phyloP scores from a whole-genome alignment of 2,888 invertebrate genomes.

The Drosophila cracens region DNA sequence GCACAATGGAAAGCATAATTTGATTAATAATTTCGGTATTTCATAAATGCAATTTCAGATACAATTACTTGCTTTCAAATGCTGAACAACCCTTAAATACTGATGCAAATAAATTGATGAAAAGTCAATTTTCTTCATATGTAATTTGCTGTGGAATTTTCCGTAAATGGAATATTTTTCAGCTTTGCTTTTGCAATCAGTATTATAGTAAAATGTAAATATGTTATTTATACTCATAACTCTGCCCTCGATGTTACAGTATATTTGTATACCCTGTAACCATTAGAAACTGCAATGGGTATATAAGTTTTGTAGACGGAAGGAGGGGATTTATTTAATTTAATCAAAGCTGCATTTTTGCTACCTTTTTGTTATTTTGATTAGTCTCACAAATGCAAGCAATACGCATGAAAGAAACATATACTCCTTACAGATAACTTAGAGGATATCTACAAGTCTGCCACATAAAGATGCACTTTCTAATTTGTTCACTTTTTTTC shows the following conservation, averaged over 20 bases:
- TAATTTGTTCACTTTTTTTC: too few relatives aligned
- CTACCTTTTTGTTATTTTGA: not conserved
- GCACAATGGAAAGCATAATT: not conserved
- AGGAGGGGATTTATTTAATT: not conserved
- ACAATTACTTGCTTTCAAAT: not conserved
- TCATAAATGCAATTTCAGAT: not conserved
- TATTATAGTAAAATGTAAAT: slow-evolving; percentile 52
- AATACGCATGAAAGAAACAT: not conserved
- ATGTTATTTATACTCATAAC: slow-evolving; percentile 50
- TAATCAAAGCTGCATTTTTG: not conserved
- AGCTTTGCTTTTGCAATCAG: slow-evolving; percentile 39
- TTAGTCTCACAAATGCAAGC: not conserved
- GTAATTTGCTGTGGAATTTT: slow-evolving; percentile 11
- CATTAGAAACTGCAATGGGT: not conserved
- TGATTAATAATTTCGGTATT: not conserved
- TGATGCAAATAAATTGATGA: not conserved
- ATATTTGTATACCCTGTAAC: slow-evolving; percentile 1
- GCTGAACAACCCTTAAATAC: not conserved
- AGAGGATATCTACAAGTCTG: not conserved
- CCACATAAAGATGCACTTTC: too few relatives aligned
- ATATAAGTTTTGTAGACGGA: not conserved
- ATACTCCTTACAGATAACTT: not conserved
- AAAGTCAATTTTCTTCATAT: not conserved
- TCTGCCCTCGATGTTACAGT: slow-evolving; percentile 13
- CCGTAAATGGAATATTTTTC: slow-evolving; percentile 13